Evolutionary conservation across 2,113 vertebrate species (phyloP).

Genomic region (Nanger granti): DNA sequence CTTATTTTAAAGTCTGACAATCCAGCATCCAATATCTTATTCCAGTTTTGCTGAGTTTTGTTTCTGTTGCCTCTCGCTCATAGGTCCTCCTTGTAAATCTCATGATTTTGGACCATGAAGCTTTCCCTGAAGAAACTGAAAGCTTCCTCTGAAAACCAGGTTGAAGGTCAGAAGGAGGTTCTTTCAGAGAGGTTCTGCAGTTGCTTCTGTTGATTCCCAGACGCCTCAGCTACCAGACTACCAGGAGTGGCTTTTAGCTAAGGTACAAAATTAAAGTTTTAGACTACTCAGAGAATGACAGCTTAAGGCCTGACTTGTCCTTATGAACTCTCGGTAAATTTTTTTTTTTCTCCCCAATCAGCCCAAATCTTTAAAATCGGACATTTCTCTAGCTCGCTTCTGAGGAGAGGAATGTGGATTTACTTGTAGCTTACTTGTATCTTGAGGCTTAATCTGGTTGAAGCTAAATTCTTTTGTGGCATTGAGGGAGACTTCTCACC

Average conservation of each 20-base stretch:
- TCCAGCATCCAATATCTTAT: not conserved
- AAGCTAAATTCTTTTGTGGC: not conserved
- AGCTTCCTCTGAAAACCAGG: not conserved
- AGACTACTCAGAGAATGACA: rapidly evolving
- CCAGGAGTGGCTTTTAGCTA: not conserved
- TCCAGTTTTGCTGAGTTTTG: not conserved
- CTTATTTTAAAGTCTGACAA: not conserved
- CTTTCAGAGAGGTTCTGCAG: not conserved
- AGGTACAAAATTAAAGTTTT: not conserved
- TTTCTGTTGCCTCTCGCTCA: not conserved
- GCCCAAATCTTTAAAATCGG: not conserved
- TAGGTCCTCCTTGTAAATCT: not conserved
- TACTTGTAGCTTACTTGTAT: not conserved
- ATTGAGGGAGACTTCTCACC: not conserved
- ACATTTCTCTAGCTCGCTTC: not conserved
- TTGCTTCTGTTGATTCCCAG: not conserved
- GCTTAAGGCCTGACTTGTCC: not conserved
- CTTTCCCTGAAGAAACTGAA: not conserved
- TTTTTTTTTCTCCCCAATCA: not conserved
- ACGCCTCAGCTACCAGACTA: not conserved
- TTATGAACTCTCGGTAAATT: not conserved
- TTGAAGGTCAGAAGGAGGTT: not conserved
- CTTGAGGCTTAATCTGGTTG: not conserved
- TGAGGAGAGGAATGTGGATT: not conserved
- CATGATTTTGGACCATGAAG: not conserved